Base-by-base conservation (phyloP, 2,888 invertebrate genomes). In the Synergus gifuensis region DNA sequence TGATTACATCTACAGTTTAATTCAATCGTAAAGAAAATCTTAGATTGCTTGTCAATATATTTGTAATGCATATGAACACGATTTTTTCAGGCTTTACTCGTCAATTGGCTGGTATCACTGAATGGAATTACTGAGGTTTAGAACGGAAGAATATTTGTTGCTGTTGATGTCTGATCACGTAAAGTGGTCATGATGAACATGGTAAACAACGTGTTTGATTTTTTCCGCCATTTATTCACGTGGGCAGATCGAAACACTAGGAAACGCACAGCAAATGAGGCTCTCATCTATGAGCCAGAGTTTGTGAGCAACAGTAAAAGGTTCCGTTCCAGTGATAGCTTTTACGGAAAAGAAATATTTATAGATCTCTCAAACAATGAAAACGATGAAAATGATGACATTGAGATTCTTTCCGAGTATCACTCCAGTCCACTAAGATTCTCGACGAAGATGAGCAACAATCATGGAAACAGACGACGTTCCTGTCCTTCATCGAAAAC, bases 211-310 rank as follows among this genome's bases (percentile, higher is more conserved):
- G 54, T 90, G 73, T 91, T 89, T 82, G 85, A 87, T 44, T 88
- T 87, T 58, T 62, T 91, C n/a, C 89, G 85, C 77, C 88, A 83
- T 76, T 44, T 91, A 0, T 88, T 91, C 18, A 85, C 86, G 1
- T 86, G 87, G 86, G 87, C 81, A 14, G 91, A 91, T 60, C 86
- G 88, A 73, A 69, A 81, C 4, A 79, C 88, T 4, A 84, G 88
- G 22, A 91, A 91, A 77, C 89, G 90, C 16, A 83, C 82, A 16
- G 87, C 86, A 9, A 79, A 83, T 3, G 85, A 85, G 8, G 80
- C 83, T 0, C 78, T 79, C 1, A 79, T 78, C 76, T 78, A 44
- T 5, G 84, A 86, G n/a, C 42, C 82, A 18, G 85, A 83, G 18
- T 83, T 84, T 78, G 44, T 83, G 1, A 80, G 73, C 11, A 82